Evolutionary conservation across 2,113 vertebrate species (phyloP), one percentile per base, ranked within the genome.

Genomic region (Eclectus roratus): DNA sequence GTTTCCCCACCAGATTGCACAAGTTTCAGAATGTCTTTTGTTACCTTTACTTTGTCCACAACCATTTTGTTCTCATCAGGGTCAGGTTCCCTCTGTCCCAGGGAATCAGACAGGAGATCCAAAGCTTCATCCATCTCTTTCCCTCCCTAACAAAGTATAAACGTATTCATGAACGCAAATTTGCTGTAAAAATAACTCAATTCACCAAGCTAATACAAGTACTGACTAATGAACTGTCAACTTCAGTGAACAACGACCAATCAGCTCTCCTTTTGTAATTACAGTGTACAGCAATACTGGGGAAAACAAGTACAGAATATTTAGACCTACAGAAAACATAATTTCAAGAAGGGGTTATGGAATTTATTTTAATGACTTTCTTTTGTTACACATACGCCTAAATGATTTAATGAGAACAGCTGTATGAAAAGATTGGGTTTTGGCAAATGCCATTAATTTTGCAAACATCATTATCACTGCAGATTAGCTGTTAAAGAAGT

Each of bases 11-110:
- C 7, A 17, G 6, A 23, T 0, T 28, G 17, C 24, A 35, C 3
- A 80, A 65, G 6, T 60, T 82, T 53, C 44, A 73, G 15, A 49
- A 58, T 5, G 10, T 43, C 21, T 93, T 63, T 50, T 81, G 17
- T 93, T 96, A 98, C 98, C 98, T 98, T 98, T 66, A 98, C 94
- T 97, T 98, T 93, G 94, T 98, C 98, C 68, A 98, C 97, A 72
- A 97, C 3, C 4, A 98, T 97, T 74, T 98, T 98, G 92, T 93
- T 95, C 65, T 98, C 98, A 77, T 98, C 91, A 19, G 98, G 98
- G 43, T 98, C 97, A 13, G 97, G 97, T n/a, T 98, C 88, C 49
- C 97, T 97, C 73, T 97, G 88, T 6, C 98, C 98, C 58, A 98
- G 82, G 52, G 97, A 97, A 71, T 97, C 97, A 14, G 98, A 98